Evolutionary conservation across 2,888 invertebrate species (phyloP), one percentile per base, ranked within the genome.

Genomic region (Melolontha melolontha): DNA sequence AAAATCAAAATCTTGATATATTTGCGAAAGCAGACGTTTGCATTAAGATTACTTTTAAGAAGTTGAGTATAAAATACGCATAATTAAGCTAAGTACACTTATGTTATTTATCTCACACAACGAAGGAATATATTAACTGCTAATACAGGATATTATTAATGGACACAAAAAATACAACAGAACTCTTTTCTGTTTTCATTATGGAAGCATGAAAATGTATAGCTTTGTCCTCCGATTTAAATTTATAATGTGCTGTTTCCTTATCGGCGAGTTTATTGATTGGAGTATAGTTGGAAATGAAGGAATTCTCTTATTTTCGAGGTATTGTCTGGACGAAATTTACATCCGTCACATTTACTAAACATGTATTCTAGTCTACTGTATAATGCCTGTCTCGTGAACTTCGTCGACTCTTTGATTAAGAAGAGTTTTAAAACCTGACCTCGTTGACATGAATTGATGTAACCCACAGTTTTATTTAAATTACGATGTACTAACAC

Each of bases 361-460:
- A 52, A 65, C 64, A 65, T 65, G 64, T 41, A 65, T 65, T 66
- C 66, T 39, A 44, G 66, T 66, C 59, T 59, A 57, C 49, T 50
- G 59, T 66, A 50, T 42, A 59, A 22, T 50, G 66, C 16, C 29
- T 39, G 51, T 16, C 51, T 66, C 29, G 49, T 66, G 49, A 40
- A 52, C 34, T 27, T 49, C 44, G 34, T 57, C 17, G 51, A 16
- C 52, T 40, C 41, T 67, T 67, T 52, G 67, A 67, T 42, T 62
- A 62, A 51, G 66, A 59, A 59, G 12, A 16, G 62, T 62, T 42
- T 51, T 27, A 40, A 52, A 62, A 67, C 67, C 67, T 67, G 67
- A 67, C 67, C 67, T 67, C 62, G 50, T 49, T 62, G 67, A 62
- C 62, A 50, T 49, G 62, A 67, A 67, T 67, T 67, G 59, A 67